Evolutionary conservation across 2,797 vertebrate species (phyloP).

Genomic region (Microctenopoma steveboyesi): DNA sequence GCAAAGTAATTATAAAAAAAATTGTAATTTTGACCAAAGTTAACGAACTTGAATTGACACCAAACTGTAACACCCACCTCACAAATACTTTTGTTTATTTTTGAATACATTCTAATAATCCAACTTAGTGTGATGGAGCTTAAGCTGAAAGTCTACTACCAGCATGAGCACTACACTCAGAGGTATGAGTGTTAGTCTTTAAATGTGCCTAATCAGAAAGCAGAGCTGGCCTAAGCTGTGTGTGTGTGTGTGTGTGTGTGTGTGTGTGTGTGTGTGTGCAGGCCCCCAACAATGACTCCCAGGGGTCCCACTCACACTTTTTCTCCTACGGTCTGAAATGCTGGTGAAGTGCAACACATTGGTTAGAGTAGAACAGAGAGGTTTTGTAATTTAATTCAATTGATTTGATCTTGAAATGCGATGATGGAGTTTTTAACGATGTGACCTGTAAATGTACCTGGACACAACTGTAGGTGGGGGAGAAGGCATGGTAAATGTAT

Average conservation of each 20-base stretch:
- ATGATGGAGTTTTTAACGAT: slow-evolving; percentile 3
- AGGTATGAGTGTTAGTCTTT: slow-evolving; percentile 23
- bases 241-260: background rate
- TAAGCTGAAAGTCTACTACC: background rate
- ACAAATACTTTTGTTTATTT: background rate
- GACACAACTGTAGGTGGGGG: background rate
- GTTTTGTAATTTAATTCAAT: slow-evolving; percentile 22
- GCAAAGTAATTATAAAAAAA: background rate
- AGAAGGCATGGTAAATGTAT: background rate
- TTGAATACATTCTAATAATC: background rate
- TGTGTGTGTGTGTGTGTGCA: slow-evolving; percentile 6
- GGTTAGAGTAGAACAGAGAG: slow-evolving; percentile 3
- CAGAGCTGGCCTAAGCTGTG: slow-evolving; percentile 48
- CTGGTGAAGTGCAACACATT: slow-evolving; percentile 39
- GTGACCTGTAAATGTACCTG: background rate
- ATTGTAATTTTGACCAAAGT: background rate
- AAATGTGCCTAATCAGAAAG: slow-evolving; percentile 48
- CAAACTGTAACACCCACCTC: background rate
- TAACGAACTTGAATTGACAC: background rate
- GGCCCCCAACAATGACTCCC: slow-evolving; percentile 70
- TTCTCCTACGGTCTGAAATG: slow-evolving; percentile 43
- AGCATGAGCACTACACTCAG: slow-evolving; percentile 8
- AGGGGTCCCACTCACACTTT: slow-evolving; percentile 56
- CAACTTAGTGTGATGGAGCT: background rate
- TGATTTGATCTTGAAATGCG: slow-evolving; percentile 16